Evolutionary conservation across 2,797 vertebrate genomes (phyloP), one percentile per base, ranked within the genome.

Genomic region (Sternarchorhynchus goeldii): DNA sequence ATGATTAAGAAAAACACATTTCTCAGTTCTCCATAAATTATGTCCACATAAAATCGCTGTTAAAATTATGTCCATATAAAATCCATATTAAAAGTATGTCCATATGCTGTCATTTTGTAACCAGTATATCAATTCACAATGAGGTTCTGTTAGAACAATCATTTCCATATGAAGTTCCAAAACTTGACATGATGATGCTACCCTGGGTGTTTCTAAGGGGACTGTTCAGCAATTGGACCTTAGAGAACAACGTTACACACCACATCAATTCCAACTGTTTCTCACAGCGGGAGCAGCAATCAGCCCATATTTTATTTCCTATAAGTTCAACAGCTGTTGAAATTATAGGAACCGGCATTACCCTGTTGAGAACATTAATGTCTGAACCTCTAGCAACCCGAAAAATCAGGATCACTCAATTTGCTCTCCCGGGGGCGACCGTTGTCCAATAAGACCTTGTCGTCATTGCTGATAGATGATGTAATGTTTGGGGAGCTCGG

Each of bases 291-390:
- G 69, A 71, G 14, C 53, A 34, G 50, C 25, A 45, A 55, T 69
- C 16, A 31, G 16, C 31, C 36, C 31, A 31, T 58, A 58, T 71
- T 70, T 70, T 53, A 34, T 70, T n/a, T 34, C 29, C 25, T 69
- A 3, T 70, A 71, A 71, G 53, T 58, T n/a, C 69, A 71, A 39
- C 69, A 71, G 69, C 69, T 71, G 69, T 71, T 56, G 68, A 70
- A 70, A 29, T 56, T 25, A 56, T 31, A 56, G 50, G 68, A 55
- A 55, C 45, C 67, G 6, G 2, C 67, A 55, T 55, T n/a, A 57
- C 68, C 29, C n/a, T 70, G 68, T 70, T 45, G 6, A 20, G 68
- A 17, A 7, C 31, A 57, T 70, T 70, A 56, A 45, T 31, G 20
- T 55, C 68, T 56, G 8, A 70, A 53, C 25, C 25, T 56, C 29